Evolutionary conservation across 2,888 invertebrate genomes (phyloP).

Genomic region (Brassicogethes aeneus): DNA sequence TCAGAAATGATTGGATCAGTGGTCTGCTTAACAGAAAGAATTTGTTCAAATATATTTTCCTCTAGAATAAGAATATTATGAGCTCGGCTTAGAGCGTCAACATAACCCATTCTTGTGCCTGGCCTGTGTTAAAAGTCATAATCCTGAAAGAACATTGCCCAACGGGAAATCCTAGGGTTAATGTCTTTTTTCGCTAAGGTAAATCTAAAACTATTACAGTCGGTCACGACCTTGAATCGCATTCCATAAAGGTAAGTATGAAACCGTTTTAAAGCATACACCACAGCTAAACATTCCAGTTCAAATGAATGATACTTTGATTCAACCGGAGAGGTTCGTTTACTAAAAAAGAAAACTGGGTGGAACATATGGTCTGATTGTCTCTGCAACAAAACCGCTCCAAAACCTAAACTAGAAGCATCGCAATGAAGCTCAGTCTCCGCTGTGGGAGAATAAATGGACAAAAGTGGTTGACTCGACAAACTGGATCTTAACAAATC

Average conservation of each 20-base stretch:
- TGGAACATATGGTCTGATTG: not conserved
- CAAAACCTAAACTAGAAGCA: not conserved
- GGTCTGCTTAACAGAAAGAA: not conserved
- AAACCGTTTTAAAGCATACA: not conserved
- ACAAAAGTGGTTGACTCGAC: not conserved
- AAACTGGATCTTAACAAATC: not conserved
- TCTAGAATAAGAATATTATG: constrained; percentile 2
- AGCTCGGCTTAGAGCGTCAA: constrained; percentile 3
- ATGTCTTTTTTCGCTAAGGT: not conserved
- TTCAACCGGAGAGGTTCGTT: not conserved
- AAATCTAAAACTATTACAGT: not conserved
- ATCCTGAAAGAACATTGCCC: not conserved
- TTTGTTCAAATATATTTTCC: constrained; percentile 1
- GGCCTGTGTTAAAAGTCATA: constrained; percentile 1
- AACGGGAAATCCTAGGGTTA: not conserved
- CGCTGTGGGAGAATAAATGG: not conserved
- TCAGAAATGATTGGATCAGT: not conserved
- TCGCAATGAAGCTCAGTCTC: not conserved
- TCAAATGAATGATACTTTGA: too few relatives aligned
- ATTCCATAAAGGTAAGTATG: not conserved
- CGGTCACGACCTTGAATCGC: not conserved
- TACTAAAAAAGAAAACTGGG: not conserved
- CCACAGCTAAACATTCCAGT: constrained; percentile 3
- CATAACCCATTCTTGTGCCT: not conserved
- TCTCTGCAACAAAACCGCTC: not conserved